Conservation (phyloP, 53 echinoderm and acorn worm species). For the Apostichopus leukothele region DNA sequence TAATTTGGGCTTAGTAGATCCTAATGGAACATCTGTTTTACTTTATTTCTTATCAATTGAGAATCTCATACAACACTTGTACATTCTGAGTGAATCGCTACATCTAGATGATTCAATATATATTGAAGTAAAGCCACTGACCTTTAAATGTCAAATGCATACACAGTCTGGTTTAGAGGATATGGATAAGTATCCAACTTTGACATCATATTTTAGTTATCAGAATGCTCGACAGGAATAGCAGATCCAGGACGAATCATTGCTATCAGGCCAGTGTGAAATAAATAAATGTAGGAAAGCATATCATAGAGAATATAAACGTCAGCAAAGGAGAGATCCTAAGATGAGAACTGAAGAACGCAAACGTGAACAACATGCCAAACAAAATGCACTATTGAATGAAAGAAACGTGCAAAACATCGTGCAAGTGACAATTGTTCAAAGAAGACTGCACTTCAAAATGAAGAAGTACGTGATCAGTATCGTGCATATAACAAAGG, state of each 20-base stretch:
- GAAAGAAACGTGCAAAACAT: background rate
- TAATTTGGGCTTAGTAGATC: conserved; percentile 15
- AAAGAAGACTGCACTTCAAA: background rate
- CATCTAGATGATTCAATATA: background rate
- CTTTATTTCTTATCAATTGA: conserved; percentile 20
- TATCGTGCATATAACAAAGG: background rate
- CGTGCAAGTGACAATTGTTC: background rate
- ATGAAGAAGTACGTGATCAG: background rate
- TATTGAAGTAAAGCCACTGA: conserved; percentile 31
- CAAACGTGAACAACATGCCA: conserved; percentile 7
- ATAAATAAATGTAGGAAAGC: background rate
- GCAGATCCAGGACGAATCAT: background rate
- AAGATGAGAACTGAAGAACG: conserved; percentile 18
- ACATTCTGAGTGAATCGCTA: background rate
- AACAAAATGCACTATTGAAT: background rate
- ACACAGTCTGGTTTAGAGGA: conserved; percentile 1
- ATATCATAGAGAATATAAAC: conserved; percentile 4
- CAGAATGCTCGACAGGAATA: background rate
- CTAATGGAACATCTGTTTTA: conserved; percentile 28
- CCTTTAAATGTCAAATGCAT: conserved; percentile 9
- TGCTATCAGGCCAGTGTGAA: background rate
- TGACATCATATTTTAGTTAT: conserved; percentile 18
- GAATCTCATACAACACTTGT: conserved; percentile 13
- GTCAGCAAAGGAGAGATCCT: background rate
- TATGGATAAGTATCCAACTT: conserved; percentile 12